A percentile compares a stretch with the other conserved stretches of the same genome.
These are phyloP conservation scores for Pammene fasciana DNA, from an alignment of 2,888 invertebrate genomes.

Conservation along the genomic window DNA sequence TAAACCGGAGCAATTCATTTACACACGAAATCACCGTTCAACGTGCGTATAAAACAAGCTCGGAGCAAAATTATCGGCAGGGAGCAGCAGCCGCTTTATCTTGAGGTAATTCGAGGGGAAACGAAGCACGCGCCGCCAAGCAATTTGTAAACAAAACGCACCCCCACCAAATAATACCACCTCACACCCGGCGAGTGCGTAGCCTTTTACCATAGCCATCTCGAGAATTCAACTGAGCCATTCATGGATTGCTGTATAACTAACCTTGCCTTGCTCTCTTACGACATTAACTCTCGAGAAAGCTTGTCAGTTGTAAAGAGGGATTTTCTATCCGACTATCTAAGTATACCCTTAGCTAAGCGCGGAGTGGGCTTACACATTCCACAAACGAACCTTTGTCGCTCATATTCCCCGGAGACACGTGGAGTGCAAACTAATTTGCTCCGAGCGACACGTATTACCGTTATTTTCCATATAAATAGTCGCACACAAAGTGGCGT, in stretches of 20 bases:
- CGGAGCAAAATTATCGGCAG: conserved; percentile 69
- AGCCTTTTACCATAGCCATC: conserved; percentile 63
- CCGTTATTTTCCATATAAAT: conserved; percentile 41
- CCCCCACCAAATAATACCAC: conserved; percentile 71
- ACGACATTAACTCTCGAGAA: conserved; percentile 23
- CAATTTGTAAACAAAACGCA: conserved; percentile 82
- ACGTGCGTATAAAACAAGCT: conserved; percentile 68
- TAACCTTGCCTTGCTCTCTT: conserved; percentile 10
- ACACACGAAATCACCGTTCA: conserved; percentile 63
- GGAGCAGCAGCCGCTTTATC: conserved; percentile 64
- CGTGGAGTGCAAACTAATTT: conserved; percentile 43
- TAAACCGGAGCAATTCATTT: conserved; percentile 69
- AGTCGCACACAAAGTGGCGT: conserved; percentile 30
- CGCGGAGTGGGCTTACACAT: conserved; percentile 30
- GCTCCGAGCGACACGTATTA: conserved; percentile 40
- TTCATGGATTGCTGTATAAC: conserved; percentile 63
- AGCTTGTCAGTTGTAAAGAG: conserved; percentile 26
- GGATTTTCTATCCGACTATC: conserved; percentile 35
- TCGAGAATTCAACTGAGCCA: conserved; percentile 70
- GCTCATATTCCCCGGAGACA: conserved; percentile 36
- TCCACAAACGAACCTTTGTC: conserved; percentile 41
- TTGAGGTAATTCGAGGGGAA: conserved; percentile 59
- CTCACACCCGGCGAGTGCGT: conserved; percentile 57
- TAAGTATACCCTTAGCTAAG: conserved; percentile 23
- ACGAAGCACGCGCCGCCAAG: conserved; percentile 68